These are phyloP conservation scores for Harmothoe impar DNA, from an alignment of 2,888 invertebrate genomes.

Conservation along the genomic window DNA sequence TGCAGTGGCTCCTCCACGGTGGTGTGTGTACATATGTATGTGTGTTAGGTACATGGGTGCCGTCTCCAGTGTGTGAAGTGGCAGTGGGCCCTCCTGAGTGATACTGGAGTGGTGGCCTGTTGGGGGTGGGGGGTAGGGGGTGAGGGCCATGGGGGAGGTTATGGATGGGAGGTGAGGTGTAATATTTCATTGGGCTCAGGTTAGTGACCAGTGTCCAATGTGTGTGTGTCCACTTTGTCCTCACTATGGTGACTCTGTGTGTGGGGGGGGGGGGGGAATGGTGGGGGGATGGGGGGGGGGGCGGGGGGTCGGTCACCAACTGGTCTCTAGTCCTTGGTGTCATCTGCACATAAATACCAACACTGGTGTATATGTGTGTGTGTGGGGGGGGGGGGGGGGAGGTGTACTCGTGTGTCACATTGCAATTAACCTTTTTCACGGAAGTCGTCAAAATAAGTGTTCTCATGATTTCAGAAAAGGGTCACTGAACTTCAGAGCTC, in stretches of 20 bases:
- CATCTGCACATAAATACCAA: neutral
- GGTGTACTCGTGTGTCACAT: neutral
- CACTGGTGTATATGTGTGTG: neutral
- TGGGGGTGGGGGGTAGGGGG: neutral
- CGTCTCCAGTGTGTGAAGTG: no score
- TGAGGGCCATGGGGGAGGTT: neutral
- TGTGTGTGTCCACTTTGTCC: neutral
- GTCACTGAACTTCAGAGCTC: neutral
- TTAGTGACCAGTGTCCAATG: no score
- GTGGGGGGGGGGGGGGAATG: neutral
- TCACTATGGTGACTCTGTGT: neutral
- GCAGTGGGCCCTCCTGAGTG: no score
- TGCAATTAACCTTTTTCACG: neutral
- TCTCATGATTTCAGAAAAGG: neutral
- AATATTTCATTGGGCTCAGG: no score
- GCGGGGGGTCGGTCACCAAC: neutral
- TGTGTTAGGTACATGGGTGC: no score
- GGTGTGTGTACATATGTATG: no score
- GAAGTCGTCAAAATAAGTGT: neutral
- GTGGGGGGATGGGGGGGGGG: neutral
- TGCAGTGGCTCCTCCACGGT: neutral
- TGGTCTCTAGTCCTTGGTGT: neutral
- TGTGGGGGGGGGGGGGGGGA: neutral
- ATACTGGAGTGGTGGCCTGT: neutral
- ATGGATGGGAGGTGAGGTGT: neutral